phyloP scores from a whole-genome alignment of 2,113 vertebrate genomes.

The Notothenia coriiceps region DNA sequence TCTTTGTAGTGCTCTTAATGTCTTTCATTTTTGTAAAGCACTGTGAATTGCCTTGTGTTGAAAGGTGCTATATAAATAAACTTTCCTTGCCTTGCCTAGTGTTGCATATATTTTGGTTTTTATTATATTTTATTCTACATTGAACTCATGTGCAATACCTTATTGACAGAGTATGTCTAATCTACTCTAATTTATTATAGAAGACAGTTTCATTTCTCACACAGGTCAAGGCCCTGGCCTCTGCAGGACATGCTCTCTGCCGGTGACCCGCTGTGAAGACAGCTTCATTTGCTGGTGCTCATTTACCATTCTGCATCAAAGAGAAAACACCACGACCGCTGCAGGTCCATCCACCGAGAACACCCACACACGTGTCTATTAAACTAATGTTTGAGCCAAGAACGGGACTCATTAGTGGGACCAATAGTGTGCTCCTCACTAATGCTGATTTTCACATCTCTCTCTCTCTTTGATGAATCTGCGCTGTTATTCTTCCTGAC shows the following conservation, averaged over 20 bases:
- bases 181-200: too few relatives aligned
- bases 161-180: too few relatives aligned
- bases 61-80: too few relatives aligned
- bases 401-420: slow-evolving; percentile 64
- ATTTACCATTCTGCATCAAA: slow-evolving; percentile 77
- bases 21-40: too few relatives aligned
- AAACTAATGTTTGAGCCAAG: slow-evolving; percentile 54
- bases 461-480: slow-evolving; percentile 72
- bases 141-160: too few relatives aligned
- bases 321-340: slow-evolving; percentile 59
- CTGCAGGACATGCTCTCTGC: slow-evolving; percentile 34
- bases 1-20: too few relatives aligned
- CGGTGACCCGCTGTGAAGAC: slow-evolving; percentile 57
- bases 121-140: too few relatives aligned
- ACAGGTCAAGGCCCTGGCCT: slow-evolving; percentile 56
- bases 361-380: slow-evolving; percentile 58
- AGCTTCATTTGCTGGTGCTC: slow-evolving; percentile 66
- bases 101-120: too few relatives aligned
- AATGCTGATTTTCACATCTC: slow-evolving; percentile 52
- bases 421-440: slow-evolving; percentile 42
- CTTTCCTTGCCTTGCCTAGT: too few relatives aligned
- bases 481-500: slow-evolving; percentile 65
- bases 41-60: too few relatives aligned
- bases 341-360: slow-evolving; percentile 60
- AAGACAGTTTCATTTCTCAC: background rate